Percentiles rank a stretch among this genome's conserved stretches.
Evolutionary conservation across 2,888 invertebrate species (phyloP).

Genomic region (Orchesella flavescens): DNA sequence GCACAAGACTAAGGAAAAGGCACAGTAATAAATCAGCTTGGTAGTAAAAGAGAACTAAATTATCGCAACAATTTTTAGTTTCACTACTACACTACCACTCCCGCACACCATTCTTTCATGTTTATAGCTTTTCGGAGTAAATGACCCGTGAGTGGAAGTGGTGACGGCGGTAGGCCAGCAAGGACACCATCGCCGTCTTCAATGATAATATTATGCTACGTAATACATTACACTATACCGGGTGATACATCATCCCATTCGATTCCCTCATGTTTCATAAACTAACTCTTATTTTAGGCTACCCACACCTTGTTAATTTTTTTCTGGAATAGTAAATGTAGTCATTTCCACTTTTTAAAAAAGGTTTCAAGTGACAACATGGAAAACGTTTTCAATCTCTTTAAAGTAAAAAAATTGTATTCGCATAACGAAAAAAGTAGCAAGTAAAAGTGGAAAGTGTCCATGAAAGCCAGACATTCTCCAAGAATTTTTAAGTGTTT

Average conservation of each 20-base stretch:
- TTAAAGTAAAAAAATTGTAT: too few species aligned
- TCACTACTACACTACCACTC: too few species aligned
- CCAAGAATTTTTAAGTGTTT: conserved; percentile 17
- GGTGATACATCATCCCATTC: too few species aligned
- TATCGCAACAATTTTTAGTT: neutral
- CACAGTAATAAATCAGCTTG: neutral
- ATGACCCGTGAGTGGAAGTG: conserved; percentile 25
- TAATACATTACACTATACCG: too few species aligned
- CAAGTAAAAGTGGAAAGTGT: neutral
- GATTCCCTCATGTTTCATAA: neutral
- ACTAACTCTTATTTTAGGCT: neutral
- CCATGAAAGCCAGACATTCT: neutral
- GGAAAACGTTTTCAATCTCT: too few species aligned
- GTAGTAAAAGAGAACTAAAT: neutral
- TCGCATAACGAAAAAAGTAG: neutral
- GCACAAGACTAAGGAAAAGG: neutral
- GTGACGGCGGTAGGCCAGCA: neutral
- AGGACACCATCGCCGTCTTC: neutral
- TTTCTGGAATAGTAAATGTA: neutral
- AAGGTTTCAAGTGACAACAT: too few species aligned
- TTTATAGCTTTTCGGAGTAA: conserved; percentile 14
- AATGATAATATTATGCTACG: too few species aligned
- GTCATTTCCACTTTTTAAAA: too few species aligned
- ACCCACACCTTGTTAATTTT: neutral
- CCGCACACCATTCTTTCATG: too few species aligned